A percentile compares a stretch with the other conserved stretches of the same genome.
Evolutionary conservation across 2,113 vertebrate genomes (phyloP).

Genomic region (Porphyrio hochstetteri): DNA sequence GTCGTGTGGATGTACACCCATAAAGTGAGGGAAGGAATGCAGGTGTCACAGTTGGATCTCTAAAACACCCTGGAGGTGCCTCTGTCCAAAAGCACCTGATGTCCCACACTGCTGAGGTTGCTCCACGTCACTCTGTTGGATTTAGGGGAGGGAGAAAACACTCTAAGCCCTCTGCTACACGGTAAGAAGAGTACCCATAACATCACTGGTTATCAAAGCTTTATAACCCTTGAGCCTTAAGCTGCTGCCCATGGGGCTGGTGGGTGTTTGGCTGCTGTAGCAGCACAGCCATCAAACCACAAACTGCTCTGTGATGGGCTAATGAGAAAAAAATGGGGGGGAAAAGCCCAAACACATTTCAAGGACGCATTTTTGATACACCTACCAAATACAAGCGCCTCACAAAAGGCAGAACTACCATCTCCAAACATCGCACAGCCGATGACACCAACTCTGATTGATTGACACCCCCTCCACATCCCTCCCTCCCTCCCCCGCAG

Average conservation of each 20-base stretch:
- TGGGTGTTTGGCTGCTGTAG: not conserved
- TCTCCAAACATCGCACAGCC: not conserved
- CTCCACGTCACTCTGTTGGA: not conserved
- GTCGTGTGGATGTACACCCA: accelerated
- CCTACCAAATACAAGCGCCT: not conserved
- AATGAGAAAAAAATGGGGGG: not conserved
- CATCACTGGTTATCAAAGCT: not conserved
- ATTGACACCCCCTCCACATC: too few species aligned
- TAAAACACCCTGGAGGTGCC: not conserved
- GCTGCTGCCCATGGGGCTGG: not conserved
- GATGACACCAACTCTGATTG: not conserved
- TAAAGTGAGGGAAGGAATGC: not conserved
- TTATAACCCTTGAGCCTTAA: not conserved
- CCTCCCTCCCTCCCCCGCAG: too few species aligned
- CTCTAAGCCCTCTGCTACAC: not conserved
- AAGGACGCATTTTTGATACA: not conserved
- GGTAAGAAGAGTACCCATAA: not conserved
- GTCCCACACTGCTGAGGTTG: not conserved
- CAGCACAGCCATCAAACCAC: not conserved
- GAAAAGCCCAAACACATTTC: not conserved
- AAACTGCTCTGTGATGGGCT: not conserved
- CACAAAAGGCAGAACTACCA: not conserved
- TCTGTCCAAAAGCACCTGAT: not conserved
- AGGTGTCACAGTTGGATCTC: not conserved
- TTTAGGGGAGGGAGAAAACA: not conserved